Evolutionary conservation across 1,140 invertebrate species (phyloP).

Genomic region (Agraylea sexmaculata): DNA sequence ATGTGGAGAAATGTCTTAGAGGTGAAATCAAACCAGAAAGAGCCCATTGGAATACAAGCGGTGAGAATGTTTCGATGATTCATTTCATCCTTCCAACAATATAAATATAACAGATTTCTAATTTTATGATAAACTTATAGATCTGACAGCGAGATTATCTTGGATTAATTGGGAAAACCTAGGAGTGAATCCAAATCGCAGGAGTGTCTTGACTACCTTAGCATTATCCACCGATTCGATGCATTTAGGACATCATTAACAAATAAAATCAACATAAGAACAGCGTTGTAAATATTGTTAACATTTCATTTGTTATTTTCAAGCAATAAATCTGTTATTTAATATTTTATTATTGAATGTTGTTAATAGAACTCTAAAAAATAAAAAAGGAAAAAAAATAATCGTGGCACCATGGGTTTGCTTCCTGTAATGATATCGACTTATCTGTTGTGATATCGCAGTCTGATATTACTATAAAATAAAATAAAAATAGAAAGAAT

Average conservation of each 20-base stretch:
- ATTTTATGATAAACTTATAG: conserved; percentile 54
- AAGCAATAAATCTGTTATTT: too few species aligned
- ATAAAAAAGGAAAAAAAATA: too few species aligned
- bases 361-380: too few species aligned
- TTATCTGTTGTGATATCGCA: too few species aligned
- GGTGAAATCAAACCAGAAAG: conserved; percentile 78
- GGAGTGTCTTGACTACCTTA: conserved; percentile 69
- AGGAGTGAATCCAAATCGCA: conserved; percentile 78
- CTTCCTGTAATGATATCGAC: too few species aligned
- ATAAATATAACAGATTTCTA: conserved; percentile 7
- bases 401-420: too few species aligned
- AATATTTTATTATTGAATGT: too few species aligned
- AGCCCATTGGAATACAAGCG: conserved; percentile 92
- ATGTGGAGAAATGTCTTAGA: conserved; percentile 83
- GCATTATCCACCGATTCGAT: conserved; percentile 67
- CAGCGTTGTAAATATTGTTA: too few species aligned
- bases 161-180: conserved; percentile 99
- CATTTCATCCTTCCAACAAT: not conserved
- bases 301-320: too few species aligned
- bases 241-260: conserved; percentile 39
- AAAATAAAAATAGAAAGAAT: too few species aligned
- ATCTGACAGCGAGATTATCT: conserved; percentile 89
- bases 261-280: too few species aligned
- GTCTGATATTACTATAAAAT: too few species aligned
- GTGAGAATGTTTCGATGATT: conserved; percentile 58